These are phyloP conservation scores for Orchestes rusci DNA, from an alignment of 2,888 invertebrate species.

Conservation along the genomic window DNA sequence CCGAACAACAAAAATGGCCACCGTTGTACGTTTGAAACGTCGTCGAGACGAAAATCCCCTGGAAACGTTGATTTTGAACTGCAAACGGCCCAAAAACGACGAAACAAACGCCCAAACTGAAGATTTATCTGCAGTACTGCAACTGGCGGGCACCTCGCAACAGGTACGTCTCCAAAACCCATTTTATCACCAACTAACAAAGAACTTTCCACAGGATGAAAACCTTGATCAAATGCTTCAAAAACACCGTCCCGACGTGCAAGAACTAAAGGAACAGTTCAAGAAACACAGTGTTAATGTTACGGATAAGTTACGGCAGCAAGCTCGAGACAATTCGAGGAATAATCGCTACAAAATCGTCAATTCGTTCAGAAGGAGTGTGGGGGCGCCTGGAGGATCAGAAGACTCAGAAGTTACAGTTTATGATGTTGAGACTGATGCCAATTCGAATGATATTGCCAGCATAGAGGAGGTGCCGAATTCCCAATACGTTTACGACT, in stretches of 20 bases:
- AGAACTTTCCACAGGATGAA: slow-evolving; percentile 40
- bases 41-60: slow-evolving; percentile 64
- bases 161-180: slow-evolving; percentile 29
- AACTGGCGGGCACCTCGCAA: slow-evolving; percentile 66
- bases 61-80: slow-evolving; percentile 62
- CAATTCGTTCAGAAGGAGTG: slow-evolving; percentile 46
- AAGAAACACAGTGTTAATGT: slow-evolving; percentile 46
- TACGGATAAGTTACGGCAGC: slow-evolving; percentile 43
- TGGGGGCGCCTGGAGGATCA: slow-evolving; percentile 14
- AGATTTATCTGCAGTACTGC: slow-evolving; percentile 55
- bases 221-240: slow-evolving; percentile 44
- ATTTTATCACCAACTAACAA: neutral
- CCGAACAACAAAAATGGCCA: slow-evolving; percentile 45
- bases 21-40: slow-evolving; percentile 67
- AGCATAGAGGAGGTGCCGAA: neutral
- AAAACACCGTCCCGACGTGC: slow-evolving; percentile 38
- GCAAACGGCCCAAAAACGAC: slow-evolving; percentile 57
- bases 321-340: slow-evolving; percentile 44
- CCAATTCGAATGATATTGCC: slow-evolving; percentile 21
- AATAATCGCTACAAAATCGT: slow-evolving; percentile 54
- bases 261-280: slow-evolving; percentile 44
- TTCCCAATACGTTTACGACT: slow-evolving; percentile 53
- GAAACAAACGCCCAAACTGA: slow-evolving; percentile 40
- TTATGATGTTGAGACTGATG: slow-evolving; percentile 51
- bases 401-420: slow-evolving; percentile 43